A percentile compares a stretch with the other conserved stretches of the same genome.
Conservation (phyloP, 2,888 invertebrate genomes). For the Agrotis exclamationis region DNA sequence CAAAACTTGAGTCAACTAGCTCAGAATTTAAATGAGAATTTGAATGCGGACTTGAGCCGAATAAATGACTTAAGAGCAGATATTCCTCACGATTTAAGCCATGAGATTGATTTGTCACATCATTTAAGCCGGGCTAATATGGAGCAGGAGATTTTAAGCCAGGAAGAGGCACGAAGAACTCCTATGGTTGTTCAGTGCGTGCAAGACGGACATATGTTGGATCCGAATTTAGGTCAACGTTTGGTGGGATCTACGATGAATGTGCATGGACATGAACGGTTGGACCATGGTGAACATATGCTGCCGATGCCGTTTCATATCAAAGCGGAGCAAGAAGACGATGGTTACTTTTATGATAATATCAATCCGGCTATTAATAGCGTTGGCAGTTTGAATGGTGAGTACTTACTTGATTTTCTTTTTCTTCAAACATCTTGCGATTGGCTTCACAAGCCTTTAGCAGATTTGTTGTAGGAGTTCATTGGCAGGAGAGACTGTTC, state of each 20-base stretch:
- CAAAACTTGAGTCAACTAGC: slow-evolving; percentile 76
- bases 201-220: slow-evolving; percentile 66
- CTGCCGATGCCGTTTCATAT: slow-evolving; percentile 85
- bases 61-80: slow-evolving; percentile 69
- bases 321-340: slow-evolving; percentile 86
- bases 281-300: slow-evolving; percentile 75
- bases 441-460: no score
- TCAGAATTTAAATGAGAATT: slow-evolving; percentile 78
- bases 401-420: slow-evolving; percentile 66
- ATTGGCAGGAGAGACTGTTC: no score
- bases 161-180: slow-evolving; percentile 68
- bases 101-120: slow-evolving; percentile 78
- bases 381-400: slow-evolving; percentile 78
- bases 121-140: slow-evolving; percentile 77
- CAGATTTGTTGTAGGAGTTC: no score
- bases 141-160: slow-evolving; percentile 72
- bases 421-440: no score
- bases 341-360: slow-evolving; percentile 85
- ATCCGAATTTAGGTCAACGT: slow-evolving; percentile 69
- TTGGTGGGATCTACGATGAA: slow-evolving; percentile 54
- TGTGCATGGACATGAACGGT: slow-evolving; percentile 62
- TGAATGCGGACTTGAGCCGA: slow-evolving; percentile 72
- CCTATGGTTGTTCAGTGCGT: slow-evolving; percentile 68
- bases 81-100: slow-evolving; percentile 75
- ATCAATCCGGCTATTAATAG: slow-evolving; percentile 74